Conservation (phyloP, 2,113 vertebrate genomes). For the Numida meleagris region DNA sequence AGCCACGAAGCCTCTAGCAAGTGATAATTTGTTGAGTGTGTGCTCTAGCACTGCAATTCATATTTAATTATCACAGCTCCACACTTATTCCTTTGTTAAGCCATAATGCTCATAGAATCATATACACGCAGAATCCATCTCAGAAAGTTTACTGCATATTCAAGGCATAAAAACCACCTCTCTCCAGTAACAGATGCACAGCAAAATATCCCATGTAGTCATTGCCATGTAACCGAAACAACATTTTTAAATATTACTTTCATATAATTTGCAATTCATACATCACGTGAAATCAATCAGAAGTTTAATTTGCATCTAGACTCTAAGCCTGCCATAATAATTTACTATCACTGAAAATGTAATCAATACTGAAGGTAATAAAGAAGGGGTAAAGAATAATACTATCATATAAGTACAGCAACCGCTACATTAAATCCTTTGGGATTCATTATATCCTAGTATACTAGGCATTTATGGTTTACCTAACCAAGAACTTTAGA, state of each 20-base stretch:
- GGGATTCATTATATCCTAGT: not conserved
- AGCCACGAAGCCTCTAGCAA: constrained; percentile 8
- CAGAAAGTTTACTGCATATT: not conserved
- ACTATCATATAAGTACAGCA: constrained; percentile 1
- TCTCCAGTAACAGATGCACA: constrained; percentile 10
- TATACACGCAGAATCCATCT: constrained; percentile 13
- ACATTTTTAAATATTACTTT: constrained; percentile 28
- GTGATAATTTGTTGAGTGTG: not conserved
- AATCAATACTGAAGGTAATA: constrained; percentile 39
- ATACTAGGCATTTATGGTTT: not conserved
- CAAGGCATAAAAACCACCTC: not conserved
- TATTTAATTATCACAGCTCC: constrained; percentile 44
- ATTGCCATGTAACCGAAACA: not conserved
- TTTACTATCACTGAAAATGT: constrained; percentile 8
- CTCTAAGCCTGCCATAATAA: not conserved
- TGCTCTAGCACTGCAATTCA: constrained; percentile 11
- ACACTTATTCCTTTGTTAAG: constrained; percentile 25
- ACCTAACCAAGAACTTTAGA: constrained; percentile 16
- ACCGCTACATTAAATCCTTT: not conserved
- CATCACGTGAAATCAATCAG: constrained; percentile 24
- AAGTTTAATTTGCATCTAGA: constrained; percentile 43
- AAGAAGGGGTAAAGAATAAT: constrained; percentile 32
- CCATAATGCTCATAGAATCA: not conserved
- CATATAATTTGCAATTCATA: constrained; percentile 28
- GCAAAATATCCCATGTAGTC: not conserved